Base-by-base conservation (phyloP, 2,113 vertebrate genomes). In the Neodon shergylaensis region DNA sequence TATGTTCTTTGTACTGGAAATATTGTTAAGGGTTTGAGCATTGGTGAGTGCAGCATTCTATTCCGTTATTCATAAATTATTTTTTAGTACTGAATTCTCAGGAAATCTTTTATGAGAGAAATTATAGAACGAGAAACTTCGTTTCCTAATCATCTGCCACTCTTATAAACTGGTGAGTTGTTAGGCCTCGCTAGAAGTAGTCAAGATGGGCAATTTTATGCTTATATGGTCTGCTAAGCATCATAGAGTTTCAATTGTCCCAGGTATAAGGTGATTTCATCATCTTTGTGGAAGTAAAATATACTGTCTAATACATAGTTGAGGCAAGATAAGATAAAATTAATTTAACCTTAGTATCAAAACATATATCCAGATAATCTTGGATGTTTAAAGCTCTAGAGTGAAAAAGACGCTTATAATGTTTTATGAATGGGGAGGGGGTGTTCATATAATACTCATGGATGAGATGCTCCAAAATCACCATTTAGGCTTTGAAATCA, bases 221-320 rank as follows among this genome's bases (percentile, higher is more conserved):
- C 85, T 88, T 81, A 5, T 93, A 92, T 85, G 95, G 87, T 96
- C 91, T 42, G 94, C 92, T 97, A 96, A 97, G 90, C 88, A 95
- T 97, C 96, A 97, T 93, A 95, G 88, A 97, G 78, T 87, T 94
- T 76, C 83, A 93, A 77, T 95, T 98, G 87, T 97, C 96, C 95
- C 81, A 94, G 81, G 74, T 88, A 90, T 86, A 96, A 95, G 97
- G 78, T 91, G 93, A 92, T 97, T 96, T 58, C 90, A 92, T 89
- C 94, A 78, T 81, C 83, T 97, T 96, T 96, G 73, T 82, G 16
- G 91, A 94, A 97, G 84, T 88, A 97, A 98, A 98, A 94, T 77
- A 96, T 94, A 61, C 84, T 96, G 39, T 96, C 68, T 98, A 97
- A 92, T 94, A 90, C 47, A 95, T 95, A 96, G 0, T 16, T 97